phyloP scores from a whole-genome alignment of 2,888 invertebrate species.

The Thymelicus acteon region DNA sequence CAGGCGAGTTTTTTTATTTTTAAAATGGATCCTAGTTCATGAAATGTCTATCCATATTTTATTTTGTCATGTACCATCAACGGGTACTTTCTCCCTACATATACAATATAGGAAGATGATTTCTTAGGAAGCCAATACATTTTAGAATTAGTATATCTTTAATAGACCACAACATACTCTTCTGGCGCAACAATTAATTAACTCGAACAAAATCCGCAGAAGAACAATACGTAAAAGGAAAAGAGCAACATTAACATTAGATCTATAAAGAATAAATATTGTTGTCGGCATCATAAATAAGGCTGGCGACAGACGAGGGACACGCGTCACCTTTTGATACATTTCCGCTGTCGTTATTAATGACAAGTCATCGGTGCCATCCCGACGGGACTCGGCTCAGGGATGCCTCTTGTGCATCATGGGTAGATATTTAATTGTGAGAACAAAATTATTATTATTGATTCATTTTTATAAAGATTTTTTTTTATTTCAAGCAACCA shows the following conservation, averaged over 20 bases:
- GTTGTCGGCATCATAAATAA: constrained; percentile 81
- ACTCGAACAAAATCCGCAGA: neutral
- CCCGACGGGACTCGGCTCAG: constrained; percentile 67
- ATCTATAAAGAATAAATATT: constrained; percentile 73
- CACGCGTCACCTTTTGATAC: constrained; percentile 84
- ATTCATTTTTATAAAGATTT: too few species aligned
- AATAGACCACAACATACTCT: too few species aligned
- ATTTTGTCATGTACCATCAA: constrained; percentile 56
- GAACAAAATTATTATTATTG: constrained; percentile 1
- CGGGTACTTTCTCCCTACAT: constrained; percentile 16
- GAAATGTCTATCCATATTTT: constrained; percentile 64
- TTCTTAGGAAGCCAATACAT: too few species aligned
- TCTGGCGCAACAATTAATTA: neutral
- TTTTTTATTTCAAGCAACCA: too few species aligned
- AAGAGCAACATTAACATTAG: constrained; percentile 37
- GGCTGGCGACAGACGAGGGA: constrained; percentile 79
- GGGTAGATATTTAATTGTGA: too few species aligned
- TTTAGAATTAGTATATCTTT: too few species aligned
- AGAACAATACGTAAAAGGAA: constrained; percentile 14
- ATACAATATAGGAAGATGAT: neutral
- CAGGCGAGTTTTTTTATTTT: too few species aligned
- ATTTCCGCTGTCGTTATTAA: constrained; percentile 85
- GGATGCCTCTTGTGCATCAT: constrained; percentile 53
- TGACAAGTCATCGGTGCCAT: constrained; percentile 84
- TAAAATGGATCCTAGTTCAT: too few species aligned